Evolutionary conservation across 2,888 invertebrate species (phyloP), one percentile per base, ranked within the genome.

Genomic region (Heliconius ismenius): DNA sequence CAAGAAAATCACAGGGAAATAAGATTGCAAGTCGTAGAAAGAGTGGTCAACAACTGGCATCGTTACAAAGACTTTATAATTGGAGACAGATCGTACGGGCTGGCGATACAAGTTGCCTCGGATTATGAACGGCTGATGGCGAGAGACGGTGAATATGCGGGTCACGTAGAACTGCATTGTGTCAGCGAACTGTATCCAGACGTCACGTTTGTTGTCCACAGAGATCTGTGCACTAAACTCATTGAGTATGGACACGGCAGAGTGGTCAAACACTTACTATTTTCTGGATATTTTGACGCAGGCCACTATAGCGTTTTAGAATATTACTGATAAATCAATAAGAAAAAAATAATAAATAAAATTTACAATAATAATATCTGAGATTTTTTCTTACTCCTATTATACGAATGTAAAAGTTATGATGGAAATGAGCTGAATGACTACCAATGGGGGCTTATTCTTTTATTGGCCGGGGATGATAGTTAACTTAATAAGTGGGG

Each of bases 251-350:
- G 93, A 3, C 82, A 86, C 68, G 93, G 92, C 3, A 78, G 85
- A n/a, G 83, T 80, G 15, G 83, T 86, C 4, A 92, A 88, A 79
- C 92, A 93, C 83, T 83, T 93, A 10, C 81, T 92, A n/a, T 93
- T 93, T 81, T 91, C 92, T 0, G 93, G 93, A 9, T 90, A 83
- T 82, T 83, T 87, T 6, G 93, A 93, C 69, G 92, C 93, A 7
- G 93, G 93, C 4, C 93, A 93, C 80, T 93, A 93, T 78, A 92
- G 91, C 84, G 93, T 93, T 79, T 83, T 93, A 74, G 92, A 92
- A 81, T 91, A 88, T 79, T 81, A 79, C 79, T 89, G 76, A 86
- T 74, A 78, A 64, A 49, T 49, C 3, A 21, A 28, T 26, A 24
- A 4, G 4, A 62, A 13, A 70, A 24, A 54, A 15, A n/a, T 10